Conservation (phyloP, 2,113 vertebrate genomes). For the Thinocorus orbignyianus region DNA sequence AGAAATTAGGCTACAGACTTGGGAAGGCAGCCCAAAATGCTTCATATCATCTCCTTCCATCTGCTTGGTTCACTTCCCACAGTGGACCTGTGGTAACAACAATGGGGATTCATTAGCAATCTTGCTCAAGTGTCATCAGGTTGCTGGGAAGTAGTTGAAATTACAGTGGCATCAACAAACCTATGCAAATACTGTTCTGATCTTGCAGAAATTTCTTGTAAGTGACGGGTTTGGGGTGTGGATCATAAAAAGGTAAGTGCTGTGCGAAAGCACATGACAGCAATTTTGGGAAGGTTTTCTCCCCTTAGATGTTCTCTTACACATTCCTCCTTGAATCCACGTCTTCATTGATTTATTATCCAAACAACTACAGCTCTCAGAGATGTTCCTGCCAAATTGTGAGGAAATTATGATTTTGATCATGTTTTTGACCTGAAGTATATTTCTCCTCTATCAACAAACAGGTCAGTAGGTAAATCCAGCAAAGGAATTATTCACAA, state of each 20-base stretch:
- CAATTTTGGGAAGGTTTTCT: background rate
- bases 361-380: background rate
- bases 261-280: background rate
- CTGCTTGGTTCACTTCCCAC: background rate
- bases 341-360: background rate
- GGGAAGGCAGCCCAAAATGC: background rate
- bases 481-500: background rate
- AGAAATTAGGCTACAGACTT: background rate
- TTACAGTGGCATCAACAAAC: background rate
- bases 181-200: background rate
- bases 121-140: background rate
- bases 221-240: background rate
- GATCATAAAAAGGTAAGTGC: background rate
- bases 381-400: accelerated
- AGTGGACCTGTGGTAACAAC: background rate
- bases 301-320: background rate
- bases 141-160: background rate
- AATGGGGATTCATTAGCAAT: background rate
- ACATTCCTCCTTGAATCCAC: background rate
- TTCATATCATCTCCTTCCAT: background rate
- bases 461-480: background rate
- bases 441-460: background rate
- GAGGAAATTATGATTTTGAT: background rate
- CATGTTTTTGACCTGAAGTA: background rate
- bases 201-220: background rate